phyloP scores from a whole-genome alignment of 1,140 invertebrate species.

The Drosophila kohkoa region DNA sequence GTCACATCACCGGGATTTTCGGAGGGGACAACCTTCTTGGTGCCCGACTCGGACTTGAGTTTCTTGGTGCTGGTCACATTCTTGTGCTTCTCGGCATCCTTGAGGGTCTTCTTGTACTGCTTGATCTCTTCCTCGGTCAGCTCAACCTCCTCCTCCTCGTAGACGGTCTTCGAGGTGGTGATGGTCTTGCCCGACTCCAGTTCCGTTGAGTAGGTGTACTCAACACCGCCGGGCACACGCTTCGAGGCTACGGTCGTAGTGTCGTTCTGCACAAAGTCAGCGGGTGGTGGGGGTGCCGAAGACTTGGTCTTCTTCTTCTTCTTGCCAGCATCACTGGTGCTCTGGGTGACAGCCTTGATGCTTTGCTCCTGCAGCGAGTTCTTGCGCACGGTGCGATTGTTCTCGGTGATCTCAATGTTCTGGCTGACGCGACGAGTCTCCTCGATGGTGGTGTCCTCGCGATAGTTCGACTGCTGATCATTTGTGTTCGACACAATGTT shows the following conservation, averaged over 20 bases:
- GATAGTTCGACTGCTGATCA: conserved; percentile 67
- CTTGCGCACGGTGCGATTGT: conserved; percentile 81
- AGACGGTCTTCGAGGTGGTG: conserved; percentile 82
- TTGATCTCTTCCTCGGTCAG: conserved; percentile 82
- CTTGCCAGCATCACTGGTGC: conserved; percentile 56
- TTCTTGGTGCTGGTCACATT: conserved; percentile 81
- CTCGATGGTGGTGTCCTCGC: conserved; percentile 73
- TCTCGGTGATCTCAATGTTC: conserved; percentile 79
- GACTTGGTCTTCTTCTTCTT: conserved; percentile 79
- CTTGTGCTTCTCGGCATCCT: conserved; percentile 84
- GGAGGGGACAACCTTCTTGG: conserved; percentile 82
- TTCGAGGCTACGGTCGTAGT: conserved; percentile 77
- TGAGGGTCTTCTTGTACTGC: conserved; percentile 79
- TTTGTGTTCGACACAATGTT: conserved; percentile 54
- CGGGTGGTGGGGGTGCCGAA: conserved; percentile 76
- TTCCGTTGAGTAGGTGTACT: conserved; percentile 79
- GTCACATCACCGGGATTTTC: conserved; percentile 83
- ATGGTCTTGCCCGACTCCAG: conserved; percentile 82
- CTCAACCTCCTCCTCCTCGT: conserved; percentile 81
- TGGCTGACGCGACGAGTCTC: conserved; percentile 69
- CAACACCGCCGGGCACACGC: conserved; percentile 79
- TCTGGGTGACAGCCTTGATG: conserved; percentile 65
- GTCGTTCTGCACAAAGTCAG: conserved; percentile 82
- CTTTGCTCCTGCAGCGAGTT: conserved; percentile 81
- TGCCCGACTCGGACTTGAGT: conserved; percentile 79